A percentile compares a stretch with the other conserved stretches of the same genome.
These are phyloP conservation scores for Pachydiplax longipennis DNA, from an alignment of 2,888 invertebrate species.

Conservation along the genomic window DNA sequence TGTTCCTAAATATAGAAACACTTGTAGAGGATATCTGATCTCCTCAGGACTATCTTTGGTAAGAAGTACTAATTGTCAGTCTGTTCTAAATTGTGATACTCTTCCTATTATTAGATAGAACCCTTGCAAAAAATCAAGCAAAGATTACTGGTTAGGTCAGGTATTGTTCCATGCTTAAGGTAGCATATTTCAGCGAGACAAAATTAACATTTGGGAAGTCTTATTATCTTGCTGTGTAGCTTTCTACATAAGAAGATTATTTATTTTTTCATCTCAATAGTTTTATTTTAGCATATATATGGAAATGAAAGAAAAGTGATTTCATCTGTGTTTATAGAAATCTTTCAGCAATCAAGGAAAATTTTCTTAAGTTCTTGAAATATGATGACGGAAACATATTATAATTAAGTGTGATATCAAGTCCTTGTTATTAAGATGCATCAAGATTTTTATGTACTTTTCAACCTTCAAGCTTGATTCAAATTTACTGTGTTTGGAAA, in stretches of 20 bases:
- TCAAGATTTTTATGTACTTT: too few relatives aligned
- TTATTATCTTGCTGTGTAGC: background rate
- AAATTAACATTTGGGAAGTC: background rate
- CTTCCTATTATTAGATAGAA: conserved; percentile 11
- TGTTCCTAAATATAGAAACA: conserved; percentile 12
- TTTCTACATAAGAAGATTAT: conserved; percentile 1
- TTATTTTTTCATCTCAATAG: conserved; percentile 5
- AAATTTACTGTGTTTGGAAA: too few relatives aligned
- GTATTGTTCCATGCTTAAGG: conserved; percentile 2
- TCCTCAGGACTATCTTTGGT: conserved; percentile 12
- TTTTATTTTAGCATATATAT: background rate
- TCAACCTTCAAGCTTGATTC: too few relatives aligned
- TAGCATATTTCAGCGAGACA: background rate
- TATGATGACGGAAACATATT: too few relatives aligned
- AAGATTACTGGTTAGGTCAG: background rate
- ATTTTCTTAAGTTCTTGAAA: too few relatives aligned
- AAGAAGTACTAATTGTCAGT: conserved; percentile 2
- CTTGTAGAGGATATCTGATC: background rate
- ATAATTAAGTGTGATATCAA: too few relatives aligned
- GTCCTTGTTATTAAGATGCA: too few relatives aligned
- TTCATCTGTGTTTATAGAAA: background rate
- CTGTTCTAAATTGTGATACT: conserved; percentile 33
- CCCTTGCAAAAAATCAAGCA: background rate
- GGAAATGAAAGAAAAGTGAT: background rate
- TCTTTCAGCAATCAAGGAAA: background rate